Base-by-base conservation (phyloP, 2,113 vertebrate species). In the Hystrix brachyura region DNA sequence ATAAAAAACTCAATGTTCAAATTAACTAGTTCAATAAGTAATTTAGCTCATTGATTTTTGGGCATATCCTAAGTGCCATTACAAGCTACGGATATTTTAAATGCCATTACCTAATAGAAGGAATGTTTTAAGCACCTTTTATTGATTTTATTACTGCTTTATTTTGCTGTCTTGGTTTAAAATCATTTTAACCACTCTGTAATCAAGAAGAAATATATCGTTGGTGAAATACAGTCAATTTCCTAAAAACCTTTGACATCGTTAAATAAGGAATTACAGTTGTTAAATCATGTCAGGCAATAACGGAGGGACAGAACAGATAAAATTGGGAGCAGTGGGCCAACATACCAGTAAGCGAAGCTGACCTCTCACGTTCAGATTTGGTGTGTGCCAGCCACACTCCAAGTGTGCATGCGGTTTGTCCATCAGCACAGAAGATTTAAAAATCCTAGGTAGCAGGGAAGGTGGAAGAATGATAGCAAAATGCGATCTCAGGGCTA, bases 11-110 rank as follows among this genome's bases (percentile, higher is more conserved):
- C 99, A 98, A 98, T 98, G 99, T 98, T 98, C 99, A 99, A 99
- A 99, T 99, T 99, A 99, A 99, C 99, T 98, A 99, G 99, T 99
- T 99, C 99, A 99, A 99, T 99, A 99, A 99, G 99, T 99, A 99
- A 99, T 99, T 99, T 99, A 99, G 99, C 98, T 97, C 98, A 99
- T 99, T 99, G 99, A 99, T 99, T 99, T 99, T 98, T 97, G 97
- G 98, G 98, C 99, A 98, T 99, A 98, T 98, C 99, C 98, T 99
- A 99, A 99, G 99, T 99, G 99, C 99, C 98, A 98, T 99, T 99
- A 99, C 99, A 99, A 99, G 99, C 99, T 99, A 98, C 98, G 98
- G 99, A 99, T 99, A 99, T 99, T 99, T 99, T 99, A 99, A 99
- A 99, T 99, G 99, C 99, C 99, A 99, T 99, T 99, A 99, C 99